These are phyloP conservation scores for Synanthedon vespiformis DNA, from an alignment of 2,888 invertebrate species.

Conservation along the genomic window DNA sequence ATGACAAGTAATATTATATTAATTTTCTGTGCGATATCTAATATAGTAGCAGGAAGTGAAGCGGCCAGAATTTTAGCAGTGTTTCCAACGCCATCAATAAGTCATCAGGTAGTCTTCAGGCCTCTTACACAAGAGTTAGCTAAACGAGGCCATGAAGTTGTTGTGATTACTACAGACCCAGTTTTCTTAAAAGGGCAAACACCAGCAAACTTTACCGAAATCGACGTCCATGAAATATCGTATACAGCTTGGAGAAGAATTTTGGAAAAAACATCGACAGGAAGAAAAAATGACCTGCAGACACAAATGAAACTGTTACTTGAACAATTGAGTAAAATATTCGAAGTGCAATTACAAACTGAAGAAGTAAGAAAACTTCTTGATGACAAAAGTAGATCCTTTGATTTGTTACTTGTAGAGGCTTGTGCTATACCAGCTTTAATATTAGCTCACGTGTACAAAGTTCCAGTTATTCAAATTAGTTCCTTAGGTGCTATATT, in stretches of 20 bases:
- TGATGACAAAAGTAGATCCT: conserved; percentile 15
- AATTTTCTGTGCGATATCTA: no score
- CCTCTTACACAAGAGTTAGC: conserved; percentile 42
- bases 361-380: conserved; percentile 11
- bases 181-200: conserved; percentile 21
- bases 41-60: conserved; percentile 1
- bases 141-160: conserved; percentile 49
- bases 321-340: no score
- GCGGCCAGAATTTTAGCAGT: conserved; percentile 37
- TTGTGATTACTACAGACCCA: conserved; percentile 47
- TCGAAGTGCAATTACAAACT: no score
- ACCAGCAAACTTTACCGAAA: conserved; percentile 40
- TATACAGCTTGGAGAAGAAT: conserved; percentile 13
- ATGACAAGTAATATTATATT: no score
- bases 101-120: conserved; percentile 53
- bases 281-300: no score
- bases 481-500: conserved; percentile 21
- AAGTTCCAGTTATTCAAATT: conserved; percentile 26
- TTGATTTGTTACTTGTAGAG: conserved; percentile 30
- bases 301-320: no score
- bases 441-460: conserved; percentile 18
- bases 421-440: conserved; percentile 13
- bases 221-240: conserved; percentile 28
- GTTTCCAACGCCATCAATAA: conserved; percentile 44
- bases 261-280: no score